These are phyloP conservation scores for Galago senegalensis DNA, from an alignment of 2,797 vertebrate species.

Conservation along the genomic window DNA sequence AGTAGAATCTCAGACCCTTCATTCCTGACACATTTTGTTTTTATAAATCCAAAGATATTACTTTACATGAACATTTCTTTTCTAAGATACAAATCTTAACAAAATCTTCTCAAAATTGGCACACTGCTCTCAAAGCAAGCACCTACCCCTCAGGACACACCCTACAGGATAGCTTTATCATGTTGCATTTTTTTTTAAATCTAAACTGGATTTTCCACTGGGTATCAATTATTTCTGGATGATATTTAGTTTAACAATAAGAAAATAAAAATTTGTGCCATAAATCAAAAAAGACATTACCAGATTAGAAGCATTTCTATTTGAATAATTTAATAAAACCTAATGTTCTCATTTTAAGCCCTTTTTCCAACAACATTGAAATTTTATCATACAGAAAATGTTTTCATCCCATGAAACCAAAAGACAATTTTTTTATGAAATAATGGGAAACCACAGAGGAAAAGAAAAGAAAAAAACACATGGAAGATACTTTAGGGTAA, in stretches of 20 bases:
- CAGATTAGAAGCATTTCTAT: slow-evolving; percentile 55
- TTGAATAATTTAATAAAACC: slow-evolving; percentile 68
- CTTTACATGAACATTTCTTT: neutral
- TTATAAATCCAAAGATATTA: neutral
- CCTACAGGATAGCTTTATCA: neutral
- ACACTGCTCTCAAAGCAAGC: neutral
- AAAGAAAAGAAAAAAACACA: neutral
- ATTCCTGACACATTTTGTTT: neutral
- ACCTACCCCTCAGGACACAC: too few species aligned
- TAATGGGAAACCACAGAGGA: slow-evolving; percentile 10
- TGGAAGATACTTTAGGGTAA: neutral
- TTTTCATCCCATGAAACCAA: neutral
- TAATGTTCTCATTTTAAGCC: slow-evolving; percentile 54
- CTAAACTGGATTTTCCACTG: neutral
- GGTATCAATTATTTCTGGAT: neutral
- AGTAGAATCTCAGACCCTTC: neutral
- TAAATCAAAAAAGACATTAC: neutral
- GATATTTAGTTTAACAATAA: slow-evolving; percentile 41
- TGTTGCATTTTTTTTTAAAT: neutral
- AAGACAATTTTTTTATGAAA: slow-evolving; percentile 51
- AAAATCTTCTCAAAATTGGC: neutral
- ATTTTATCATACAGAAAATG: slow-evolving; percentile 40
- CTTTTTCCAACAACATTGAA: slow-evolving; percentile 38
- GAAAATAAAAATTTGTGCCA: slow-evolving; percentile 11
- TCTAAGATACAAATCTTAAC: neutral